phyloP scores from a whole-genome alignment of 2,888 invertebrate genomes.

The Chloromyia formosa region DNA sequence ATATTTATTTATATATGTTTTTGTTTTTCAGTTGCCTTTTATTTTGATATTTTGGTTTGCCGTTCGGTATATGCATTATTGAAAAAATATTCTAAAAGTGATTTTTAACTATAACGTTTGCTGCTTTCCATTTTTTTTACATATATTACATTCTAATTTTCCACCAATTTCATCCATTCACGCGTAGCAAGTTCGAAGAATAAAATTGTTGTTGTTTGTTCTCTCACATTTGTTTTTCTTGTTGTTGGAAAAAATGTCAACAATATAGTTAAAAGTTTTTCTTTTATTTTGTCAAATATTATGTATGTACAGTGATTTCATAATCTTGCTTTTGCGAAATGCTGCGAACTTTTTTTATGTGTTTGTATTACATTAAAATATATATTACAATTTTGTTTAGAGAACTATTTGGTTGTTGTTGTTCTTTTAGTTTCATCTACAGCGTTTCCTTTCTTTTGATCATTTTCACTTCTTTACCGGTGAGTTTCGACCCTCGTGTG shows the following conservation, averaged over 20 bases:
- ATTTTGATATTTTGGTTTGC: slow-evolving; percentile 17
- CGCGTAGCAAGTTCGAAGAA: background rate
- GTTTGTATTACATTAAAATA: background rate
- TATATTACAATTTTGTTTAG: background rate
- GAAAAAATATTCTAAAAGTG: slow-evolving; percentile 36
- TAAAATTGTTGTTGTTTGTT: background rate
- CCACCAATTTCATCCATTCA: too few species aligned
- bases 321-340: background rate
- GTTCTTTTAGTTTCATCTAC: too few species aligned
- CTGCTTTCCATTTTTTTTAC: background rate
- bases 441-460: slow-evolving; percentile 4
- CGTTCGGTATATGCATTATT: slow-evolving; percentile 18
- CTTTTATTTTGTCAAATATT: too few species aligned
- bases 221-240: too few species aligned
- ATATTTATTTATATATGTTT: background rate
- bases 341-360: background rate
- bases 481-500: slow-evolving; percentile 27
- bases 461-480: background rate
- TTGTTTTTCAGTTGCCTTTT: slow-evolving; percentile 11
- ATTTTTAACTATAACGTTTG: slow-evolving; percentile 35
- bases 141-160: slow-evolving; percentile 22
- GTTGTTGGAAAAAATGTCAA: slow-evolving; percentile 31
- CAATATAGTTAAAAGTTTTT: slow-evolving; percentile 20
- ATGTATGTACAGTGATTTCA: slow-evolving; percentile 24
- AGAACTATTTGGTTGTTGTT: background rate